Evolutionary conservation across 2,797 vertebrate genomes (phyloP).

Genomic region (Spizella passerina): DNA sequence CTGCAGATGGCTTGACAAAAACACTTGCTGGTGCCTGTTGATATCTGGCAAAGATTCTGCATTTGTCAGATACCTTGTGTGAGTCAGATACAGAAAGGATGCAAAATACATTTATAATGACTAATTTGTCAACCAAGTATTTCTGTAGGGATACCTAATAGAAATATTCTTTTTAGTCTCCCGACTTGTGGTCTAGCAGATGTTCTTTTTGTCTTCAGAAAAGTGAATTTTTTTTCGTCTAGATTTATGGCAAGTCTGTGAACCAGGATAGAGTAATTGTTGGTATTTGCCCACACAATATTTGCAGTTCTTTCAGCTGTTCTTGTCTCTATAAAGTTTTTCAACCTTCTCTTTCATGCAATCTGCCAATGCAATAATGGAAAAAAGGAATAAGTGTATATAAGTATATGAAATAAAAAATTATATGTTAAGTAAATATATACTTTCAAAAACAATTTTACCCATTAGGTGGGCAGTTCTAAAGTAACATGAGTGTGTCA

Average conservation of each 20-base stretch:
- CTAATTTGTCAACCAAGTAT: not conserved
- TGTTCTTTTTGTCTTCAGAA: not conserved
- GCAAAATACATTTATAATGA: not conserved
- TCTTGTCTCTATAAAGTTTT: not conserved
- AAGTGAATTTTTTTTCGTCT: not conserved
- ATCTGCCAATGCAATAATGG: not conserved
- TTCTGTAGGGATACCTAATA: not conserved
- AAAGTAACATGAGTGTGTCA: not conserved
- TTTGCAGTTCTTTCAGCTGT: not conserved
- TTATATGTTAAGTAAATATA: not conserved
- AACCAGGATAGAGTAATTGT: not conserved
- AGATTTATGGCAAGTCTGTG: not conserved
- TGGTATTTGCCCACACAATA: not conserved
- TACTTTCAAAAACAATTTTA: not conserved
- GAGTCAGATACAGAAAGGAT: not conserved
- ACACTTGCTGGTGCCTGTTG: not conserved
- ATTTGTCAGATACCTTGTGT: not conserved
- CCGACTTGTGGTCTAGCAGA: not conserved
- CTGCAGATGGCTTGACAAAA: not conserved
- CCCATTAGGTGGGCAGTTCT: not conserved
- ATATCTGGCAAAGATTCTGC: not conserved
- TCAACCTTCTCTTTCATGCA: not conserved
- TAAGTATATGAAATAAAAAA: not conserved
- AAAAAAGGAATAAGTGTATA: not conserved
- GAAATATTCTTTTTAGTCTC: not conserved